Percentiles rank a stretch among this genome's conserved stretches.
Conservation (phyloP, 2,113 vertebrate species). For the Ictalurus furcatus region DNA sequence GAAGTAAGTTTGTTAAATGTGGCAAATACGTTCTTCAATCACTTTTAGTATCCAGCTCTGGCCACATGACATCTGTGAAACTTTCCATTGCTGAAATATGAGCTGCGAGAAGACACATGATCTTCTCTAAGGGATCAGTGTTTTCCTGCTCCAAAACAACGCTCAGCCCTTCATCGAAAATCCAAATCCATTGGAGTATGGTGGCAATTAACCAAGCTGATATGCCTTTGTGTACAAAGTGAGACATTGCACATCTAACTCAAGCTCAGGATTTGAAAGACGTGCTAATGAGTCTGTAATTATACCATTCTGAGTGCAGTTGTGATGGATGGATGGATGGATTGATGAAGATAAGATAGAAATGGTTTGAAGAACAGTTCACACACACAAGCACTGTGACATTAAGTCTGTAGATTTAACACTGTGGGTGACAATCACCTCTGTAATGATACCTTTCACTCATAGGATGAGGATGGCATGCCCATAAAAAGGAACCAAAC, state of each 20-base stretch:
- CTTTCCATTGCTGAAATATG: neutral
- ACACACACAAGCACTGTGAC: neutral
- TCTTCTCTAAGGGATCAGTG: slow-evolving; percentile 9
- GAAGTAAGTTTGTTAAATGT: neutral
- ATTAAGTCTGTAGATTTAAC: neutral
- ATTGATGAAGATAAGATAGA: neutral
- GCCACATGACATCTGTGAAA: slow-evolving; percentile 2
- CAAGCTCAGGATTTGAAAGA: slow-evolving; percentile 91
- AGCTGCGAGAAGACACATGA: slow-evolving; percentile 12
- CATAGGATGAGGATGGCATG: neutral
- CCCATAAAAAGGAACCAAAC: neutral
- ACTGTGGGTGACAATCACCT: neutral
- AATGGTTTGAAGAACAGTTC: neutral
- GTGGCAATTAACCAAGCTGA: slow-evolving; percentile 74
- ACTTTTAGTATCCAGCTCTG: neutral
- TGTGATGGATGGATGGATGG: slow-evolving; percentile 35
- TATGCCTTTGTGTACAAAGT: slow-evolving; percentile 80
- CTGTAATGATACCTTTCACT: neutral
- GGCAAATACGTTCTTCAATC: neutral
- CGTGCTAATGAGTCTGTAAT: slow-evolving; percentile 92
- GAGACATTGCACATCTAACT: slow-evolving; percentile 91
- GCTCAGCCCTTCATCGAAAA: slow-evolving; percentile 41
- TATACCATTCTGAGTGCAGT: slow-evolving; percentile 87
- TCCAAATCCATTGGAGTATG: slow-evolving; percentile 66
- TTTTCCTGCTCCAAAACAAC: slow-evolving; percentile 19